Conservation (phyloP, 2,113 vertebrate species). For the Cyprinodon tularosa region DNA sequence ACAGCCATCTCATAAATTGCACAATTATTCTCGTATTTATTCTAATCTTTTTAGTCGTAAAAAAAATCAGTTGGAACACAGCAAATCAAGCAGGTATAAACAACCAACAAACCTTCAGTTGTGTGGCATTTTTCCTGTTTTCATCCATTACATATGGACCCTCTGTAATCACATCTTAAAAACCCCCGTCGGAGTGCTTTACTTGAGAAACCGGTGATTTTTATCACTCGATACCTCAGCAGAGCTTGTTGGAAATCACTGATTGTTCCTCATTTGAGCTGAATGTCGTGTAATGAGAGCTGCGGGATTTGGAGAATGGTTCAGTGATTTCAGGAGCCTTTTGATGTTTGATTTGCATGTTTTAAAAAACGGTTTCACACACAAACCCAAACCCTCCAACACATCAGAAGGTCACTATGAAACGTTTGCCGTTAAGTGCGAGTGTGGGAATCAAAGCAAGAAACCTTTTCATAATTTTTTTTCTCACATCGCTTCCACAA, state of each 20-base stretch:
- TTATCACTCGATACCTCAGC: not conserved
- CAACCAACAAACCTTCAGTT: not conserved
- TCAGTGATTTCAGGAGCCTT: not conserved
- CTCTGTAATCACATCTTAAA: constrained; percentile 10
- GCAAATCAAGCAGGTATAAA: not conserved
- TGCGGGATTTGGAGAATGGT: not conserved
- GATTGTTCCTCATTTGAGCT: constrained; percentile 6
- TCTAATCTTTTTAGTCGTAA: not conserved
- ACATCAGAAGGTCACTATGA: not conserved
- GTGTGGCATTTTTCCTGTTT: constrained; percentile 9
- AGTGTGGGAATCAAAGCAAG: too few relatives aligned
- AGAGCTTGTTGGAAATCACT: constrained; percentile 1
- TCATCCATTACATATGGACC: not conserved
- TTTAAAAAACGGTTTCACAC: not conserved
- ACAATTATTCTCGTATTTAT: constrained; percentile 31
- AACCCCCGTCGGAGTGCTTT: not conserved
- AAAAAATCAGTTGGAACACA: not conserved
- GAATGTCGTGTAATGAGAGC: not conserved
- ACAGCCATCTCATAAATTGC: constrained; percentile 16
- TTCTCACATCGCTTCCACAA: too few relatives aligned
- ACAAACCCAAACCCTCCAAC: too few relatives aligned
- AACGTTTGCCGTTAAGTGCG: not conserved
- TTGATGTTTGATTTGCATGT: not conserved
- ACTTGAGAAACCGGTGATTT: not conserved
- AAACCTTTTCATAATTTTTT: too few relatives aligned